Conservation (phyloP, 2,797 vertebrate genomes). For the Propithecus perrieri region DNA sequence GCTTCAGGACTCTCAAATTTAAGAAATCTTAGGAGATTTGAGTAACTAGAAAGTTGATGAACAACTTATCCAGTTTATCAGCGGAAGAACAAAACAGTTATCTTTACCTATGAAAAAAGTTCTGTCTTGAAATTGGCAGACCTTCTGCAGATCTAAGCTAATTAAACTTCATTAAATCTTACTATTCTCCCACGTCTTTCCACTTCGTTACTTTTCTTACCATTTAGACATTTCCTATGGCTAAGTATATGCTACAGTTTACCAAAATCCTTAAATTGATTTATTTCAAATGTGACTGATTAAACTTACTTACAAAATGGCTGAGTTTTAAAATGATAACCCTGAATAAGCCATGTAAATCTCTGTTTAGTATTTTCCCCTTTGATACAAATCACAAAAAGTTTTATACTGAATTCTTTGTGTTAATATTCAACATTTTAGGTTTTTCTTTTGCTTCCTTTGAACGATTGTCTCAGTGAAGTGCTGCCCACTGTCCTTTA, state of each 20-base stretch:
- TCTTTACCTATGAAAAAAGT: conserved; percentile 5
- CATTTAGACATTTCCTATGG: conserved; percentile 41
- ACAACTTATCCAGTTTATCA: conserved; percentile 30
- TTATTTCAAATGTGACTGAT: conserved; percentile 40
- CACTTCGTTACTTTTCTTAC: conserved; percentile 30
- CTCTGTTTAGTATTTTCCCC: not conserved
- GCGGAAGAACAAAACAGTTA: conserved; percentile 23
- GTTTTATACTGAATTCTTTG: conserved; percentile 5
- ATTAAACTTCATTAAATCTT: conserved; percentile 50
- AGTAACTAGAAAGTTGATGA: conserved; percentile 28
- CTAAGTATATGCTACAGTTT: conserved; percentile 28
- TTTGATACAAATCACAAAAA: conserved; percentile 51
- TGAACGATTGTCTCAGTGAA: conserved; percentile 42
- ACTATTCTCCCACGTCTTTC: not conserved
- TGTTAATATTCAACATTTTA: conserved; percentile 42
- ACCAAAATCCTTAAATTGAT: conserved; percentile 24
- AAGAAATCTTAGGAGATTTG: conserved; percentile 25
- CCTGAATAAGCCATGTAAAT: conserved; percentile 22
- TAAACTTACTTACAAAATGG: conserved; percentile 53
- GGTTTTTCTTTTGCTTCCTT: conserved; percentile 10
- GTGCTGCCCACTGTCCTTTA: not conserved
- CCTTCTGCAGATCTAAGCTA: conserved; percentile 11
- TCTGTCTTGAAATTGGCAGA: conserved; percentile 34
- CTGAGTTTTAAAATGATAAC: conserved; percentile 43
- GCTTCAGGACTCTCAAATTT: not conserved